Evolutionary conservation across 2,113 vertebrate species (phyloP).

Genomic region (Sylvietta virens): DNA sequence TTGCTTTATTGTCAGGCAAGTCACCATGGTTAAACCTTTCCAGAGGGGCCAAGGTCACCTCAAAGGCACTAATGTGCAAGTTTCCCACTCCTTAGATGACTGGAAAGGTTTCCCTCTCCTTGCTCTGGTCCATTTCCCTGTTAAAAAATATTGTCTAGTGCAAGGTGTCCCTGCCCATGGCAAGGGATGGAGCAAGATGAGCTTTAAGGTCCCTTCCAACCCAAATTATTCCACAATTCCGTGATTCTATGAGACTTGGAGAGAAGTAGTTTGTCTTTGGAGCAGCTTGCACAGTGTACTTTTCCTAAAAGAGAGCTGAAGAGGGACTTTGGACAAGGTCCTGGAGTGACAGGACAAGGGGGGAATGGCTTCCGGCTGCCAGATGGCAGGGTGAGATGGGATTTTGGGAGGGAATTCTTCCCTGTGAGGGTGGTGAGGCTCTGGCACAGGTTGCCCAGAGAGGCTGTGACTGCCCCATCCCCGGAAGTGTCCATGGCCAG

Average conservation of each 20-base stretch:
- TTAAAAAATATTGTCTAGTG: neutral
- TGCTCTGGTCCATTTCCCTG: neutral
- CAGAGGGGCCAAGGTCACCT: neutral
- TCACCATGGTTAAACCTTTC: neutral
- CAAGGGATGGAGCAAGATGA: neutral
- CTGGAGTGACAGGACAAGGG: neutral
- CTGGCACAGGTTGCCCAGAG: neutral
- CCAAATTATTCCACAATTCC: neutral
- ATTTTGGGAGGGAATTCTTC: neutral
- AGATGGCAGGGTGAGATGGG: neutral
- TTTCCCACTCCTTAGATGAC: neutral
- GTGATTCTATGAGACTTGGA: neutral
- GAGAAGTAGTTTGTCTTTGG: neutral
- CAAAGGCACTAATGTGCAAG: neutral
- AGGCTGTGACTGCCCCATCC: neutral
- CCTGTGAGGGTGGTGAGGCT: neutral
- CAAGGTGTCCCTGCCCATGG: neutral
- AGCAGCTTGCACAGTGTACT: neutral
- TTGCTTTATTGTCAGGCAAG: neutral
- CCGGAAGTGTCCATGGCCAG: neutral
- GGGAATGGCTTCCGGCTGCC: neutral
- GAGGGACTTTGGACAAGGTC: neutral
- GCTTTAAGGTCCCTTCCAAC: neutral
- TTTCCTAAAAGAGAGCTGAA: neutral
- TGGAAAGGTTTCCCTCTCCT: neutral